Evolutionary conservation across 2,113 vertebrate genomes (phyloP), one percentile per base, ranked within the genome.

Genomic region (Enhydra lutris): DNA sequence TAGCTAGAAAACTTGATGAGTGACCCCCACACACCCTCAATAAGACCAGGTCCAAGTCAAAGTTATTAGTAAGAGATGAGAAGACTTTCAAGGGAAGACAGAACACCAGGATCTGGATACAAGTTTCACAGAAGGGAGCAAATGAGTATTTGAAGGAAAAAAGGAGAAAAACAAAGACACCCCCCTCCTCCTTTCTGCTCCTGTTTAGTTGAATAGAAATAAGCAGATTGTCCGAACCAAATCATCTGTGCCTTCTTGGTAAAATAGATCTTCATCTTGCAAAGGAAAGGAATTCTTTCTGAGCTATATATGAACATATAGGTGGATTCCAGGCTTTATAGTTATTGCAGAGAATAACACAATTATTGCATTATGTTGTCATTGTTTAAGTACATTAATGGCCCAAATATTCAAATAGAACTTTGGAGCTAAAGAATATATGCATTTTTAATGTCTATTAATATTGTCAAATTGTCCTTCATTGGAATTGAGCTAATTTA

Each of bases 201-300:
- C 71, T 50, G n/a, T 85, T 89, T 71, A 36, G 69, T 92, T 34
- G 63, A 86, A 59, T 36, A 63, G n/a, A 92, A 91, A 73, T 84
- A 88, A 84, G 14, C 39, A 42, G 50, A 71, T 79, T 78, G 15
- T 87, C 52, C 73, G 18, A n/a, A 26, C 26, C 71, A 23, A 63
- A 34, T 55, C 39, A 61, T 65, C 7, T 87, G 36, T 82, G 29
- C 24, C n/a, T 42, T 59, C 36, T 80, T 76, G 50, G 24, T 69
- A 78, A 80, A 36, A 36, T 18, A 90, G 36, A 61, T 67, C 76
- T 73, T 95, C 26, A 45, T 55, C 1, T 29, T 65, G 29, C 26
- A 85, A 89, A 79, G 52, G 57, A 94, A 86, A 79, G 5, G 61
- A 76, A 61, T 12, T 20, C 23, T 81, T 50, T 52, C 3, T 80